Base-by-base conservation (phyloP, 1,140 invertebrate species). In the Glossosoma conforme region DNA sequence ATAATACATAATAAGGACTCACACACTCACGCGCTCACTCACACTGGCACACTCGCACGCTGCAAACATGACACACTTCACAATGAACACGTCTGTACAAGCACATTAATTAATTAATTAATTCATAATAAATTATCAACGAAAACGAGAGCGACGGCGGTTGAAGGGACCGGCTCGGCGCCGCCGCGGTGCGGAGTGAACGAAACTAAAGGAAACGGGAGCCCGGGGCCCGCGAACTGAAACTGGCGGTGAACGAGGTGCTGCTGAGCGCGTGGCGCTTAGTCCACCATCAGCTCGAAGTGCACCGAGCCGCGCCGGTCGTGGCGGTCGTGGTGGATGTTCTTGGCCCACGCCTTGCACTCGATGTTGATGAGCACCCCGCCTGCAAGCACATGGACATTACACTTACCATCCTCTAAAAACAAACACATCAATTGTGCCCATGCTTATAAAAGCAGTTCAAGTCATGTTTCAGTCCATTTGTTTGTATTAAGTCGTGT, bases 231-330 rank as follows among this genome's bases (percentile, higher is more conserved):
- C 24, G 20, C 13, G 42, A 54, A 54, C 52, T 54, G 44, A 54
- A 52, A 52, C 32, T 51, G 36, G 45, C 20, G 30, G 33, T 22
- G 30, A 21, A 13, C 10, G 35, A 11, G 45, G 14, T 38, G 35
- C 19, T 13, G 35, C 19, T 13, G 14, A 35, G 42, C 32, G 45
- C 2, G 19, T 14, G 10, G 17, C n/a, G 24, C 65, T 84, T 91
- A 91, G 73, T 96, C 93, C 60, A 96, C 84, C 84, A 96, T 86
- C 63, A 96, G 77, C 77, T 96, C 93, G 77, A 97, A 96, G 77
- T 95, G 92, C 56, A 95, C 92, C 56, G 89, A 91, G 60, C 93
- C 93, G 68, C 91, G 84, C 67, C 87, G 81, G 61, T 94, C 89
- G 64, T 82, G 80, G 62, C 89, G 81, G 73, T 93, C 88, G 68